phyloP scores from a whole-genome alignment of 2,888 invertebrate genomes.

The Fabriciana adippe region DNA sequence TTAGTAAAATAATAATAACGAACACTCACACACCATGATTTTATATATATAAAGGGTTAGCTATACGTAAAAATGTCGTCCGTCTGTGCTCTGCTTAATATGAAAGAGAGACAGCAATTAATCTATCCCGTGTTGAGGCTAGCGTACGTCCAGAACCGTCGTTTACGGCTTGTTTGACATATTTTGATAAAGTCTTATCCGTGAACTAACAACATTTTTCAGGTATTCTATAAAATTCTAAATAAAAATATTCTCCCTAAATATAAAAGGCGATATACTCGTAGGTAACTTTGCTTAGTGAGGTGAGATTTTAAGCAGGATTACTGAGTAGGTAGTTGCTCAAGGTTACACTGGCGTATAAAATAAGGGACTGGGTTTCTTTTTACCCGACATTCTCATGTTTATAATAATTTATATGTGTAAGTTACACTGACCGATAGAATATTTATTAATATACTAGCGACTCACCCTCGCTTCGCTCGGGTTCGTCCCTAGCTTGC shows the following conservation, averaged over 20 bases:
- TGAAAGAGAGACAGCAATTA: constrained; percentile 28
- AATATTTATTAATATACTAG: no score
- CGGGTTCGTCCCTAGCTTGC: no score
- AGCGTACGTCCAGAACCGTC: constrained; percentile 20
- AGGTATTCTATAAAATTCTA: neutral
- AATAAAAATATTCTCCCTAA: neutral
- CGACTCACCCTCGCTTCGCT: no score
- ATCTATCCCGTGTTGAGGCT: constrained; percentile 28
- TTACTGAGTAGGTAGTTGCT: no score
- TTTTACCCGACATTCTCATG: no score
- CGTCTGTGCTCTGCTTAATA: constrained; percentile 3
- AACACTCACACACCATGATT: neutral
- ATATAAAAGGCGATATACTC: no score
- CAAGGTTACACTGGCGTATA: no score
- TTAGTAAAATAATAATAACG: neutral
- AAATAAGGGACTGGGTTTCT: no score
- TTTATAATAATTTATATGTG: no score
- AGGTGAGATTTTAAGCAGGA: no score
- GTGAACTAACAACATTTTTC: neutral
- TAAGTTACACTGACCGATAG: no score
- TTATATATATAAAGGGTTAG: neutral
- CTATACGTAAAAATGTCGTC: neutral
- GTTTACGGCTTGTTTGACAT: constrained; percentile 14
- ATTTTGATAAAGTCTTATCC: constrained; percentile 12
- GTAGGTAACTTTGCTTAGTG: no score